A percentile compares a stretch with the other conserved stretches of the same genome.
These are phyloP conservation scores for Leistus spinibarbis DNA, from an alignment of 2,888 invertebrate species.

Conservation along the genomic window DNA sequence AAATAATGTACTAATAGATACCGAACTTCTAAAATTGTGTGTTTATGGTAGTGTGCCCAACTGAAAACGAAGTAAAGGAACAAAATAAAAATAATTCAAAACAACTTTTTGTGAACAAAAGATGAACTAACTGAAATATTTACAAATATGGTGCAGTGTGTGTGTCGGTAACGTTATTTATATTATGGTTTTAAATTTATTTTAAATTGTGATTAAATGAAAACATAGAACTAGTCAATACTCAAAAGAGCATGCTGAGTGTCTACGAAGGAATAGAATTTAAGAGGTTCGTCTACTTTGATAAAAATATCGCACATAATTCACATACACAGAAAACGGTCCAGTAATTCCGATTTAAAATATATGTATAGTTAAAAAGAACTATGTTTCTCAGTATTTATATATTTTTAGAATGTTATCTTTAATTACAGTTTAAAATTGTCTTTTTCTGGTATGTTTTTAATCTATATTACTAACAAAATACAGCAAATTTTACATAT, in stretches of 20 bases:
- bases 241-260: constrained; percentile 9
- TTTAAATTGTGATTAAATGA: constrained; percentile 31
- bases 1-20: constrained; percentile 39
- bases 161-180: neutral
- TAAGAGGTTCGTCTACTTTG: too few species aligned
- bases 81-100: constrained; percentile 45
- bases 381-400: too few species aligned
- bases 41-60: constrained; percentile 51
- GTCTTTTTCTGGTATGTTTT: too few species aligned
- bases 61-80: constrained; percentile 53
- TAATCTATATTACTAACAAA: too few species aligned
- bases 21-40: constrained; percentile 37
- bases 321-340: too few species aligned
- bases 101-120: constrained; percentile 31
- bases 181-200: constrained; percentile 21
- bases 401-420: too few species aligned
- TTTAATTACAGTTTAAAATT: too few species aligned
- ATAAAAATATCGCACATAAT: too few species aligned
- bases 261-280: neutral
- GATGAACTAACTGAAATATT: constrained; percentile 36
- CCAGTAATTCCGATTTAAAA: too few species aligned
- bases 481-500: too few species aligned
- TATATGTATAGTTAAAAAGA: too few species aligned
- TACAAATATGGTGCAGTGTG: constrained; percentile 31
- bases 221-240: constrained; percentile 19